A percentile compares a stretch with the other conserved stretches of the same genome.
Evolutionary conservation across 2,113 vertebrate species (phyloP).

Genomic region (Dendrocopos noguchii): DNA sequence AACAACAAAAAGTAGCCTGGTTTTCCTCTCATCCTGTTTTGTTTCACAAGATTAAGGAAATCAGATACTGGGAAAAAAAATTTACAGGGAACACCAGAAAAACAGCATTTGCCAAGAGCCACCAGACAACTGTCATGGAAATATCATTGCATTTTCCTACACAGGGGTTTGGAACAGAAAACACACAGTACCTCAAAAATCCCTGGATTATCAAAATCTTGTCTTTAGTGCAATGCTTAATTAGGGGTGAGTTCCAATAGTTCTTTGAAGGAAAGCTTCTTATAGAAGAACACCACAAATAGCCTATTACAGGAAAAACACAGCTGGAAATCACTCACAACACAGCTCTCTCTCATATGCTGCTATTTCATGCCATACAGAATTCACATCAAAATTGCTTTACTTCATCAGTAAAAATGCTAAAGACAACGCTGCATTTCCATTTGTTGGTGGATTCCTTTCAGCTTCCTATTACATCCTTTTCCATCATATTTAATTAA

Average conservation of each 20-base stretch:
- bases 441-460: background rate
- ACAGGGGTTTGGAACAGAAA: background rate
- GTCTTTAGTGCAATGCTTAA: background rate
- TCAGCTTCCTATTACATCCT: background rate
- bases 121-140: background rate
- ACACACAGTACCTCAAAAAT: background rate
- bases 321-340: background rate
- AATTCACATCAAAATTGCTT: background rate
- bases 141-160: background rate
- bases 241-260: background rate
- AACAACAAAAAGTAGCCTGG: background rate
- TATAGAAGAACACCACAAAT: background rate
- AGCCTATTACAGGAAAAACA: background rate
- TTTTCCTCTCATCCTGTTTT: conserved; percentile 5
- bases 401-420: background rate
- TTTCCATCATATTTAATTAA: background rate
- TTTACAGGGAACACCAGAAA: background rate
- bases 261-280: background rate
- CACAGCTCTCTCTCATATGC: background rate
- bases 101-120: background rate
- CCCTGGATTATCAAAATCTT: background rate
- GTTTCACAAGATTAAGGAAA: conserved; percentile 3
- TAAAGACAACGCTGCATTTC: background rate
- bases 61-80: background rate
- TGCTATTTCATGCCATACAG: background rate